These are phyloP conservation scores for Aleiodes alternator DNA, from an alignment of 2,888 invertebrate species.

Conservation along the genomic window DNA sequence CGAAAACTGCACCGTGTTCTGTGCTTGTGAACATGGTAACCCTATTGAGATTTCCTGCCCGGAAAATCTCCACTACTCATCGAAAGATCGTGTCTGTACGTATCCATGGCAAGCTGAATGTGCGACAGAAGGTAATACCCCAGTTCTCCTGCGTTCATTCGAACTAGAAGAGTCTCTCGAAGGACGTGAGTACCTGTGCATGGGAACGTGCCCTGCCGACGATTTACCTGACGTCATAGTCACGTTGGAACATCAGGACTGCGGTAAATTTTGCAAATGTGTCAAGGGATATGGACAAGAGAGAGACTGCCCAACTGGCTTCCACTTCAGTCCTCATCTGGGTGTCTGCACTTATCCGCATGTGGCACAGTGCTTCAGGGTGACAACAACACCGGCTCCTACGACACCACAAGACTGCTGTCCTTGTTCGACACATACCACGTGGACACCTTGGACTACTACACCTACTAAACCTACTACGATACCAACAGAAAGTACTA, in stretches of 20 bases:
- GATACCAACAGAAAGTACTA: neutral
- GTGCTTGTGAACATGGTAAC: constrained; percentile 17
- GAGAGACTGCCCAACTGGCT: constrained; percentile 50
- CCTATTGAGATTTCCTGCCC: constrained; percentile 19
- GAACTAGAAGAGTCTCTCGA: too few species aligned
- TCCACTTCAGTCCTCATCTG: constrained; percentile 51
- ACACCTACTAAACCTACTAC: constrained; percentile 4
- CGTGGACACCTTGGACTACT: neutral
- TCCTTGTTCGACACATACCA: constrained; percentile 11
- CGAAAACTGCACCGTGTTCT: constrained; percentile 22
- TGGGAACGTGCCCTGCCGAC: constrained; percentile 55
- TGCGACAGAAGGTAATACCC: neutral
- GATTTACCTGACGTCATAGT: constrained; percentile 36
- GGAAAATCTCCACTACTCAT: neutral
- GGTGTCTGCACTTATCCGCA: constrained; percentile 23
- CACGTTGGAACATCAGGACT: constrained; percentile 56
- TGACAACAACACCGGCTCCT: neutral
- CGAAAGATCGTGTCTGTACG: neutral
- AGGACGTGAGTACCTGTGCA: constrained; percentile 41
- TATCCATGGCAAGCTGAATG: constrained; percentile 27
- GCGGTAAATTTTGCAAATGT: constrained; percentile 60
- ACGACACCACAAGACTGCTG: neutral
- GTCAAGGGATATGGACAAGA: constrained; percentile 41
- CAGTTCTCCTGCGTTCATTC: neutral
- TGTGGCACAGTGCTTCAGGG: constrained; percentile 17